These are phyloP conservation scores for Megaustenia siamemsis DNA, from an alignment of 2,888 invertebrate genomes.

Conservation along the genomic window DNA sequence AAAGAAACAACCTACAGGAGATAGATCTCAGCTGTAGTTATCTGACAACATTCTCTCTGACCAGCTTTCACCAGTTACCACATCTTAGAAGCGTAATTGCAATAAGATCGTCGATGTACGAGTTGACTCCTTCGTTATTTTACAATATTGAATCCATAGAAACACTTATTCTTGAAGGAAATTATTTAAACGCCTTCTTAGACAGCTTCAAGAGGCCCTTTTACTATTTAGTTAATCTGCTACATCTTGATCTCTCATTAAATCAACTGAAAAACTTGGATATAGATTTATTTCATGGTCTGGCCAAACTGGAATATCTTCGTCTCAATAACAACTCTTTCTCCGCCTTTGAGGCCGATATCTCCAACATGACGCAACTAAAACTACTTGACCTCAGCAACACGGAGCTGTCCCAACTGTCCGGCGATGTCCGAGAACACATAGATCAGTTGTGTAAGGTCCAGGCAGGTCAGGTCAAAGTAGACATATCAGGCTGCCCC, in stretches of 20 bases:
- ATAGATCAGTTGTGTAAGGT: background rate
- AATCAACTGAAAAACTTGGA: conserved; percentile 40
- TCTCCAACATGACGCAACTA: conserved; percentile 41
- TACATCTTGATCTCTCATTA: conserved; percentile 19
- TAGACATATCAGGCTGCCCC: conserved; percentile 49
- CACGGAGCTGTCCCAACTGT: conserved; percentile 32
- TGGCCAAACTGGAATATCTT: conserved; percentile 34
- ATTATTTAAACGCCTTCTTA: background rate
- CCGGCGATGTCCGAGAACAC: background rate
- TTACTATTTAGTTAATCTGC: conserved; percentile 12
- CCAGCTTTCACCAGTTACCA: background rate
- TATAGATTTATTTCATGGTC: conserved; percentile 6
- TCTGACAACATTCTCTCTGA: background rate
- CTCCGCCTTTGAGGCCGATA: conserved; percentile 18
- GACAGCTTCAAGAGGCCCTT: background rate
- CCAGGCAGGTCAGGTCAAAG: background rate
- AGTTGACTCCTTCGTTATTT: background rate
- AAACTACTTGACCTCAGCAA: conserved; percentile 42
- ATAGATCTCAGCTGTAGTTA: background rate
- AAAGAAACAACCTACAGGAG: background rate
- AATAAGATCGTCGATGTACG: background rate
- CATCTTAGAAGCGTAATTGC: background rate
- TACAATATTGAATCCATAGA: background rate
- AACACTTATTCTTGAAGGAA: background rate
- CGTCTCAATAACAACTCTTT: conserved; percentile 36